phyloP scores from a whole-genome alignment of 1,140 invertebrate species.

The Diachasma alloeum region DNA sequence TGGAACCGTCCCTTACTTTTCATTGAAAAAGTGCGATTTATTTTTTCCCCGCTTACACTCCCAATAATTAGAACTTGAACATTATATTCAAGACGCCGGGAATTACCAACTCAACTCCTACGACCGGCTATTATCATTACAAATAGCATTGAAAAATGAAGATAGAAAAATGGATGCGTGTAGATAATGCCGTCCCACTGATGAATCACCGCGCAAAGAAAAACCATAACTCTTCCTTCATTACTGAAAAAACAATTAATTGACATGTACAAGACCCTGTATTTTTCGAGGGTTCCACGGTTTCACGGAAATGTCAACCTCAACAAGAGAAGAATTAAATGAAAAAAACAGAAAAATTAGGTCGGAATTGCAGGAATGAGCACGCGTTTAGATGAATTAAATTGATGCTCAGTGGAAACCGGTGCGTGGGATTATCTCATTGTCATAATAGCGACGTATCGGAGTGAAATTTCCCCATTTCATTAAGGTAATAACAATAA shows the following conservation, averaged over 20 bases:
- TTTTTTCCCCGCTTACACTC: neutral
- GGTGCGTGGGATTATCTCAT: conserved; percentile 44
- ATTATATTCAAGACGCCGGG: neutral
- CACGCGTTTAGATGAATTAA: conserved; percentile 19
- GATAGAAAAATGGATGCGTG: neutral
- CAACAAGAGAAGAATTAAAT: neutral
- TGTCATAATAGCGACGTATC: neutral
- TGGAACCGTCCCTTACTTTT: neutral
- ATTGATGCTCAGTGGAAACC: conserved; percentile 36
- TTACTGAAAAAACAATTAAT: neutral
- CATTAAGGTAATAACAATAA: conserved; percentile 7
- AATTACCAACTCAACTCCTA: neutral
- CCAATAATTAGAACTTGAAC: neutral
- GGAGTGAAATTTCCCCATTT: neutral
- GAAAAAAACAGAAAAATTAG: conserved; percentile 7
- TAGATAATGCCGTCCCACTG: neutral
- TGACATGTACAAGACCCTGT: neutral
- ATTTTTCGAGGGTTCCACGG: conserved; percentile 33
- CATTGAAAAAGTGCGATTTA: neutral
- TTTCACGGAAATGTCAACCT: conserved; percentile 30
- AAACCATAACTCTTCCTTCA: neutral
- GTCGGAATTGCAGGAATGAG: conserved; percentile 15
- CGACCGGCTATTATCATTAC: neutral
- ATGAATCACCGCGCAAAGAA: neutral
- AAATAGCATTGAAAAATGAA: neutral